These are phyloP conservation scores for Ellobium chinense DNA, from an alignment of 2,888 invertebrate species.

Conservation along the genomic window DNA sequence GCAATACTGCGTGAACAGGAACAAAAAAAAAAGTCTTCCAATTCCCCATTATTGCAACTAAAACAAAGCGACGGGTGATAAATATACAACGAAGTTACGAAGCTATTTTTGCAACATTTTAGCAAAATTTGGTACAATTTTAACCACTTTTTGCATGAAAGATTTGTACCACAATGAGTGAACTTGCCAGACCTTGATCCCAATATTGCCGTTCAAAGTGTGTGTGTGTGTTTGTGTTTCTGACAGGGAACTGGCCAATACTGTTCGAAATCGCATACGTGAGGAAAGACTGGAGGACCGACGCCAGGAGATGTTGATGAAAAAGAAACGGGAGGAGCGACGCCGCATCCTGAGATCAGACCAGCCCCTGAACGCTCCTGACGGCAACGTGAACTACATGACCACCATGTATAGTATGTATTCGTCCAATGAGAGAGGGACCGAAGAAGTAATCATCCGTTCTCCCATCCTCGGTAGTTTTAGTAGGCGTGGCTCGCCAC, in stretches of 20 bases:
- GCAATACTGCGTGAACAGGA: no score
- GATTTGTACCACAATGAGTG: no score
- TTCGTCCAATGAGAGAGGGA: constrained; percentile 10
- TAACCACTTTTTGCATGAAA: no score
- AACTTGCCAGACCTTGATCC: no score
- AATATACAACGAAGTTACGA: no score
- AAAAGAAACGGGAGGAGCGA: constrained; percentile 61
- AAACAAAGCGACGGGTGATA: no score
- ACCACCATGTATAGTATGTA: constrained; percentile 52
- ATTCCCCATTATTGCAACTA: no score
- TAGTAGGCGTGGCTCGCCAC: constrained; percentile 1
- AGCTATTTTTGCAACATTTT: no score
- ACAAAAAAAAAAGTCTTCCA: no score
- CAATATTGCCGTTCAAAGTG: no score
- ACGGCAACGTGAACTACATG: constrained; percentile 34
- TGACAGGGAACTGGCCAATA: constrained; percentile 54
- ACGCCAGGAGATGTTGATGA: constrained; percentile 59
- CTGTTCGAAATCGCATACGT: constrained; percentile 65
- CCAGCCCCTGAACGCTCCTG: constrained; percentile 43
- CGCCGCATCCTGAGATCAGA: constrained; percentile 61
- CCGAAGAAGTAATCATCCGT: not conserved
- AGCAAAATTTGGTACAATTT: no score
- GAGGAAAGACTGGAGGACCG: constrained; percentile 63
- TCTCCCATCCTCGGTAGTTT: not conserved
- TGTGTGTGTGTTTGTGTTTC: not conserved